Evolutionary conservation across 1,140 invertebrate genomes (phyloP).

Genomic region (Scaptomyza pallida): DNA sequence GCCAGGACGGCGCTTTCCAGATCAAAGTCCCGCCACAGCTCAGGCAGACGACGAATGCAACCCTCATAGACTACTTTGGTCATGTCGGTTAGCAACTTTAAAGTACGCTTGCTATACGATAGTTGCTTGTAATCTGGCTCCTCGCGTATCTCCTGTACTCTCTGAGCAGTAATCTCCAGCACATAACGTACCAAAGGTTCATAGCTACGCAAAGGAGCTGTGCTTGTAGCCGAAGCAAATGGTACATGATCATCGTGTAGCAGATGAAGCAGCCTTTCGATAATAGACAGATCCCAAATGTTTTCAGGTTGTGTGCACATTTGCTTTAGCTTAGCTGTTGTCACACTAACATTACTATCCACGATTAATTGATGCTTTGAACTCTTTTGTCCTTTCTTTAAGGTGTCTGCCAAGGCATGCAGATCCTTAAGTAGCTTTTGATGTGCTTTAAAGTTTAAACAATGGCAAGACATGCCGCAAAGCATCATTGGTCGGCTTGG

Average conservation of each 20-base stretch:
- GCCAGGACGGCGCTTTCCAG: conserved; percentile 82
- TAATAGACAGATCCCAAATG: conserved; percentile 75
- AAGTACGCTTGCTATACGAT: conserved; percentile 65
- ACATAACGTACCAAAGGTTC: conserved; percentile 70
- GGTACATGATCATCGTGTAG: conserved; percentile 72
- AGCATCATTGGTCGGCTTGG: conserved; percentile 62
- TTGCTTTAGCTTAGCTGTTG: conserved; percentile 54
- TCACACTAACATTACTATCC: conserved; percentile 65
- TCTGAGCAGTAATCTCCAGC: conserved; percentile 47
- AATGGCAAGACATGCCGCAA: conserved; percentile 62
- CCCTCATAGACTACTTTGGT: conserved; percentile 82
- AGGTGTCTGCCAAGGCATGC: conserved; percentile 32
- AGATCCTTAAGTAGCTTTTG: conserved; percentile 53
- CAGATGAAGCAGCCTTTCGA: conserved; percentile 66
- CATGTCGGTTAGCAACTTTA: conserved; percentile 77
- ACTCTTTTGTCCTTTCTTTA: conserved; percentile 64
- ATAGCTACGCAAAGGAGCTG: conserved; percentile 57
- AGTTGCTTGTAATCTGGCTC: conserved; percentile 79
- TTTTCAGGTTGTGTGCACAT: conserved; percentile 67
- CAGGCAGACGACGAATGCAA: conserved; percentile 75
- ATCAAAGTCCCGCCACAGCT: conserved; percentile 83
- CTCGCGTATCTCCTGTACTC: conserved; percentile 59
- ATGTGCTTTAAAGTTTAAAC: conserved; percentile 76
- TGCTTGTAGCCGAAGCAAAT: conserved; percentile 62
- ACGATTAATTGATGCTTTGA: conserved; percentile 38